These are phyloP conservation scores for Apostichopus parvimensis DNA, from an alignment of 35 echinoderm and acorn worm genomes.

Conservation along the genomic window DNA sequence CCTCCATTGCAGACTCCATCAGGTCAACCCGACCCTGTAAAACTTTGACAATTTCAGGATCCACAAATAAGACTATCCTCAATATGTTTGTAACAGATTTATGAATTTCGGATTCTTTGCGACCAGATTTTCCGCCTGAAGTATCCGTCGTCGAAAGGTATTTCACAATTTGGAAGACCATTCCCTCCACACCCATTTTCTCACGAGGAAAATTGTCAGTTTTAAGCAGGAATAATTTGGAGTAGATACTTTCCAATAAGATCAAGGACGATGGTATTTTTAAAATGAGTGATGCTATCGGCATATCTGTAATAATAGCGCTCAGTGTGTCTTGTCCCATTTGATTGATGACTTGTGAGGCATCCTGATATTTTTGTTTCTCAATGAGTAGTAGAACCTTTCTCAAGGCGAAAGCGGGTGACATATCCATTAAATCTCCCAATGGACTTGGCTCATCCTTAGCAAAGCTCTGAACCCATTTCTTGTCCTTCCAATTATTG, in stretches of 20 bases:
- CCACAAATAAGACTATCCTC: constrained; percentile 73
- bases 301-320: constrained; percentile 71
- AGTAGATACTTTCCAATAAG: constrained; percentile 88
- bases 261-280: constrained; percentile 81
- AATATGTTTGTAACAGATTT: constrained; percentile 78
- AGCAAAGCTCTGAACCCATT: constrained; percentile 92
- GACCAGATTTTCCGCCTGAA: not conserved
- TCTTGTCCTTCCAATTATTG: constrained; percentile 53
- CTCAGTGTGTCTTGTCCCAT: constrained; percentile 68
- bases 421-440: constrained; percentile 82
- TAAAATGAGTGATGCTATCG: constrained; percentile 61
- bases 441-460: constrained; percentile 78
- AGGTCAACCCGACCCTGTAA: constrained; percentile 75
- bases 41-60: constrained; percentile 79
- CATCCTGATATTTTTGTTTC: constrained; percentile 92
- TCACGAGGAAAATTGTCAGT: constrained; percentile 76
- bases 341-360: constrained; percentile 90
- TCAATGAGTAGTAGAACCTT: constrained; percentile 86
- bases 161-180: constrained; percentile 87
- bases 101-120: constrained; percentile 26
- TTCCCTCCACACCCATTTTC: constrained; percentile 71
- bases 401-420: constrained; percentile 76
- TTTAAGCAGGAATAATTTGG: constrained; percentile 80
- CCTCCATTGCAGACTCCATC: constrained; percentile 82
- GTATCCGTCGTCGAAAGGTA: constrained; percentile 68